Conservation (phyloP, 1,140 invertebrate species). For the Zaprionus ornatus region DNA sequence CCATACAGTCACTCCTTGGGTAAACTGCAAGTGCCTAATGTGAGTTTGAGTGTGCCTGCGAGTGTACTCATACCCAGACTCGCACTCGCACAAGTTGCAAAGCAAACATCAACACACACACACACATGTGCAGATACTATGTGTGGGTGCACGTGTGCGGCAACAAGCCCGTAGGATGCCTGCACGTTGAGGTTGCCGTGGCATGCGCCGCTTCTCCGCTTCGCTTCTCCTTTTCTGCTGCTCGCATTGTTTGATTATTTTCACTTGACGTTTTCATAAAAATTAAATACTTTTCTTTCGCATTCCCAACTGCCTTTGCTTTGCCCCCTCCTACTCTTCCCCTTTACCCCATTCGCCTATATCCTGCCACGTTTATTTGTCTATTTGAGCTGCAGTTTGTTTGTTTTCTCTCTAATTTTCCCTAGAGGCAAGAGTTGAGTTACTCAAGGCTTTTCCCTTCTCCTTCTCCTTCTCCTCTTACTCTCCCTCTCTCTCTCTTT, state of each 20-base stretch:
- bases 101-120: constrained; percentile 51
- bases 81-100: constrained; percentile 22
- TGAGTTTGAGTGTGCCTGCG: constrained; percentile 21
- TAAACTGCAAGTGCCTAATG: constrained; percentile 34
- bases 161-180: constrained; percentile 22
- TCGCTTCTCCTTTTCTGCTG: constrained; percentile 6
- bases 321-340: neutral
- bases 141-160: neutral
- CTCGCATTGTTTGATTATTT: constrained; percentile 69
- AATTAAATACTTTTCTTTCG: constrained; percentile 64
- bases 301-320: neutral
- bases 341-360: neutral
- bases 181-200: constrained; percentile 10
- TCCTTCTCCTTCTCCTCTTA: neutral
- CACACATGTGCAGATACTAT: neutral
- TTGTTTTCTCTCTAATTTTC: neutral
- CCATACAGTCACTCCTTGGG: neutral
- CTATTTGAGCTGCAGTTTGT: constrained; percentile 2
- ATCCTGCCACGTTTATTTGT: neutral
- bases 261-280: constrained; percentile 71
- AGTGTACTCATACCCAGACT: constrained; percentile 23
- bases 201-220: constrained; percentile 4
- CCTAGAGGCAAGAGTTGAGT: neutral
- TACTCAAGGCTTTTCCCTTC: neutral
- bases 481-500: rapidly evolving